Evolutionary conservation across 1,140 invertebrate species (phyloP), one percentile per base, ranked within the genome.

Genomic region (Achatina immaculata): DNA sequence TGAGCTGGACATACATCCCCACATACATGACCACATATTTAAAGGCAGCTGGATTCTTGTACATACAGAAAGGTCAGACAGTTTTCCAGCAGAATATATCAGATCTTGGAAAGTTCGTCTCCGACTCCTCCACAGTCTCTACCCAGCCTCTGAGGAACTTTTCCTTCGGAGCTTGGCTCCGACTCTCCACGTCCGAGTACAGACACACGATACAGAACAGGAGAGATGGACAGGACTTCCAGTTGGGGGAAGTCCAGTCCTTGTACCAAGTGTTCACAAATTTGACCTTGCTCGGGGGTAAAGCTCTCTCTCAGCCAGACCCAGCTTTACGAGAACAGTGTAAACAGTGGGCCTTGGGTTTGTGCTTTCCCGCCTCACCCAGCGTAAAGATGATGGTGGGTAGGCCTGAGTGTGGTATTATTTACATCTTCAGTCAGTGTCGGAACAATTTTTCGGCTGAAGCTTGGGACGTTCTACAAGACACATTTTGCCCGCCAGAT

Each of bases 91-190:
- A 45, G 21, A 81, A 81, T 34, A 31, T 81, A 14, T 65, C 82
- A 6, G 11, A 55, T 24, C 68, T 83, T 31, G 82, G 82, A 1
- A 73, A 73, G 28, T 51, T 81, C 21, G 24, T 34, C 1, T 48
- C 43, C 24, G 43, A 34, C 6, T 43, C 71, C 2, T 7, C 71
- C 1, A 16, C 21, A 14, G 16, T 51, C 43, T 43, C 31, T 3
- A 24, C 24, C 24, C 38, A 31, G 1, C n/a, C 36, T 6, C 34
- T 78, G 34, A 36, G 7, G 1, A 66, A 66, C 38, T 40, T 81
- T 0, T 81, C 79, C 19, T 83, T 83, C 75, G 79, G 82, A 0
- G 31, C 43, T 14, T 83, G 82, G 82, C 36, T 83, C 0, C n/a
- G 40, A 58, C 66, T 11, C 0, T 40, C n/a, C 21, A 55, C 21